Evolutionary conservation across 2,888 invertebrate genomes (phyloP).

Genomic region (Sepioteuthis lessoniana): DNA sequence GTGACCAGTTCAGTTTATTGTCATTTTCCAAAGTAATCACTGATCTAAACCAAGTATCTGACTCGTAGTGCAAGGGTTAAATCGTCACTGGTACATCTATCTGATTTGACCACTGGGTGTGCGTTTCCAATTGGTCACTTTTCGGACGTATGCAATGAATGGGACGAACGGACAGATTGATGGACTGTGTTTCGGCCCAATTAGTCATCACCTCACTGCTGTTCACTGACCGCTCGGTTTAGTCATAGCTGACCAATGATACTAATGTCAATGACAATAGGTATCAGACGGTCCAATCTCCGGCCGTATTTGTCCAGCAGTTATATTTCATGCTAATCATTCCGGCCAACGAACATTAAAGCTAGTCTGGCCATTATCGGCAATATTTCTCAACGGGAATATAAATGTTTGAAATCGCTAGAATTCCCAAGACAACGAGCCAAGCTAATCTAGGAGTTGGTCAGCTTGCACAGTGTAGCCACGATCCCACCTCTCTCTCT

Average conservation of each 20-base stretch:
- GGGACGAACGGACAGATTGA: background rate
- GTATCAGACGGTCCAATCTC: background rate
- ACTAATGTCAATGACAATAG: constrained; percentile 23
- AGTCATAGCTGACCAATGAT: constrained; percentile 33
- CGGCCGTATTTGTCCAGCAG: constrained; percentile 9
- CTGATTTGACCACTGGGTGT: background rate
- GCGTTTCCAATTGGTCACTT: background rate
- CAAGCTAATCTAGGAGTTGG: background rate
- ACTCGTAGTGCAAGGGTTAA: background rate
- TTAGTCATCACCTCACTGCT: background rate
- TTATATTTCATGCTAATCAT: constrained; percentile 8
- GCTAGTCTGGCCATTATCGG: background rate
- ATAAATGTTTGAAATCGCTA: background rate
- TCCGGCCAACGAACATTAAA: background rate
- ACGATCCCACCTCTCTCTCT: no score
- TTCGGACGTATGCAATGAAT: background rate
- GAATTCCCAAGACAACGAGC: background rate
- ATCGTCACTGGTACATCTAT: background rate
- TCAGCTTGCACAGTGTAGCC: background rate
- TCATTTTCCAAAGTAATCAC: background rate
- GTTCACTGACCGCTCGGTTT: background rate
- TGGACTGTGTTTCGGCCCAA: background rate
- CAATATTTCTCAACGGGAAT: background rate
- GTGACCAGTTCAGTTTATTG: background rate
- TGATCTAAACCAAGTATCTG: background rate